These are phyloP conservation scores for Aporophyla nigra DNA, from an alignment of 2,888 invertebrate genomes.

Conservation along the genomic window DNA sequence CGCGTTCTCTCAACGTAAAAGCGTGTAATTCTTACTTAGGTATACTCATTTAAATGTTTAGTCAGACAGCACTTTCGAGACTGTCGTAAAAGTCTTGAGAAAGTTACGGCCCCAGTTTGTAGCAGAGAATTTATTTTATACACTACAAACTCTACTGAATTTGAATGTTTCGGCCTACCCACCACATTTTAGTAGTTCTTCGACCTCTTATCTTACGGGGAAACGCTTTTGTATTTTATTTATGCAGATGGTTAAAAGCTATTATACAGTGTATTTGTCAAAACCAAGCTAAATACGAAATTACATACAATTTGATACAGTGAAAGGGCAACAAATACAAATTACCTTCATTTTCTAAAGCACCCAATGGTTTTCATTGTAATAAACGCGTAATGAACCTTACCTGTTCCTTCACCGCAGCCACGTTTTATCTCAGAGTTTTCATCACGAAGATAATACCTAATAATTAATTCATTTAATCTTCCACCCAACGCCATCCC, in stretches of 20 bases:
- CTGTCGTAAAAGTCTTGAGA: conserved; percentile 71
- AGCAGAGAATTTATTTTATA: conserved; percentile 69
- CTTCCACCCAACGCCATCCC: conserved; percentile 45
- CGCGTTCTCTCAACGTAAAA: conserved; percentile 10
- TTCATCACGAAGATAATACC: conserved; percentile 59
- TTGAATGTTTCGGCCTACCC: conserved; percentile 58
- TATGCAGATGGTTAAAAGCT: conserved; percentile 21
- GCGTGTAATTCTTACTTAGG: conserved; percentile 52
- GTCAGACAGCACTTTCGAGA: conserved; percentile 67
- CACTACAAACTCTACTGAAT: conserved; percentile 56
- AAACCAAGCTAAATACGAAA: conserved; percentile 5
- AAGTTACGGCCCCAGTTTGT: conserved; percentile 72
- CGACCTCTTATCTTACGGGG: conserved; percentile 31
- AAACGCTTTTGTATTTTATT: conserved; percentile 29
- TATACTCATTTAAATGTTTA: conserved; percentile 72
- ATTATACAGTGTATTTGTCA: neutral
- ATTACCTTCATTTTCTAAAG: conserved; percentile 32
- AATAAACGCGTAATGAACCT: conserved; percentile 41
- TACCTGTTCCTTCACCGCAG: conserved; percentile 37
- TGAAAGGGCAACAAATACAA: conserved; percentile 17
- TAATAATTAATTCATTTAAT: conserved; percentile 65
- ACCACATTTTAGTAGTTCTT: conserved; percentile 40
- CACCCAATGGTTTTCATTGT: conserved; percentile 24
- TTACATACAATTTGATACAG: conserved; percentile 7
- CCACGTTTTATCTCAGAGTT: conserved; percentile 34